Conservation (phyloP, 2,888 invertebrate genomes). For the Protodeltote pygarga region DNA sequence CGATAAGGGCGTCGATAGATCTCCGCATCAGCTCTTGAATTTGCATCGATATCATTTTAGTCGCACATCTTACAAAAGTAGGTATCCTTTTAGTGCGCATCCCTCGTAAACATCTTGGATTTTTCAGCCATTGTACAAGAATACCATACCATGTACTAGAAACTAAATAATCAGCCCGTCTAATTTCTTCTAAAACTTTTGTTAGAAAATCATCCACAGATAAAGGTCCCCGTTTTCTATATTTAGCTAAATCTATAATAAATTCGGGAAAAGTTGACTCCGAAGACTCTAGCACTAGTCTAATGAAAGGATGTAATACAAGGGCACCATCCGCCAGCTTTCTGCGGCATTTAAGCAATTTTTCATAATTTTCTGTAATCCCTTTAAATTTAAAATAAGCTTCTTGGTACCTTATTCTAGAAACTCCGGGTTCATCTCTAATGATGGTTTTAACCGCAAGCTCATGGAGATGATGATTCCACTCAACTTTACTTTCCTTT, state of each 20-base stretch:
- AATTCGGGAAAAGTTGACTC: slow-evolving; percentile 81
- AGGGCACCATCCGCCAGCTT: slow-evolving; percentile 86
- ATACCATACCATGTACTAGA: slow-evolving; percentile 80
- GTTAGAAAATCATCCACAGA: slow-evolving; percentile 67
- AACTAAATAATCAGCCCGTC: slow-evolving; percentile 75
- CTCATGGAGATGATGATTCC: slow-evolving; percentile 87
- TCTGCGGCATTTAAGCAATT: slow-evolving; percentile 86
- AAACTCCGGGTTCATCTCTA: slow-evolving; percentile 85
- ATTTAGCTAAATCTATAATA: slow-evolving; percentile 84
- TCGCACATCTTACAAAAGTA: slow-evolving; percentile 76
- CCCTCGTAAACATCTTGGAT: slow-evolving; percentile 77
- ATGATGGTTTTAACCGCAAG: slow-evolving; percentile 89
- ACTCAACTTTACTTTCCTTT: slow-evolving; percentile 86
- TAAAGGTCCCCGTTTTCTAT: slow-evolving; percentile 75
- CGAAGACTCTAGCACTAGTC: slow-evolving; percentile 86
- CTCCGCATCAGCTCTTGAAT: slow-evolving; percentile 89
- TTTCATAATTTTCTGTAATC: slow-evolving; percentile 86
- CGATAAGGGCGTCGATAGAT: slow-evolving; percentile 89
- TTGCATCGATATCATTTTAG: slow-evolving; percentile 84
- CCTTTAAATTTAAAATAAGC: slow-evolving; percentile 88
- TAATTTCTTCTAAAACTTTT: slow-evolving; percentile 74
- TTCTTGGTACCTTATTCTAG: slow-evolving; percentile 78
- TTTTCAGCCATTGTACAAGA: slow-evolving; percentile 80
- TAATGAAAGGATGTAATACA: slow-evolving; percentile 88
- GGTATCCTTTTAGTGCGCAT: slow-evolving; percentile 73